phyloP scores from a whole-genome alignment of 2,888 invertebrate species.

The Sarcophaga caerulescens region DNA sequence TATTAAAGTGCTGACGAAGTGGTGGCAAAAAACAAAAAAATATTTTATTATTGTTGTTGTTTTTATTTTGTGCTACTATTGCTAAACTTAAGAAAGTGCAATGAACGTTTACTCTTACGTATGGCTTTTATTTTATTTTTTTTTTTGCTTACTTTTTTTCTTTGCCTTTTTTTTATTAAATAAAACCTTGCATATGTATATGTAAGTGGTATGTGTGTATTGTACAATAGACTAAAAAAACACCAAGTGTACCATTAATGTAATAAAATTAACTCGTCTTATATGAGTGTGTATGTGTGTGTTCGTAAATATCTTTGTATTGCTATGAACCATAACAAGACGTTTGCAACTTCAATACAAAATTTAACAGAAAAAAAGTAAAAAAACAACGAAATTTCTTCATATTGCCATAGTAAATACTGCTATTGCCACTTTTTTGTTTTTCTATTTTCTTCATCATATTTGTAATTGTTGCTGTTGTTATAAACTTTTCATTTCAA shows the following conservation, averaged over 20 bases:
- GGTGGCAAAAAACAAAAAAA: too few species aligned
- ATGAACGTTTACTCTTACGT: slow-evolving; percentile 67
- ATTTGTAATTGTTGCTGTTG: slow-evolving; percentile 1
- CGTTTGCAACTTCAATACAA: slow-evolving; percentile 25
- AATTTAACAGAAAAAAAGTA: not conserved
- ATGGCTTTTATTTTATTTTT: slow-evolving; percentile 16
- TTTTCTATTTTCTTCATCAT: not conserved
- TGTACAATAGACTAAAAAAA: too few species aligned
- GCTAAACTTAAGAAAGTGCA: slow-evolving; percentile 66
- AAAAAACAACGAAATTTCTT: too few species aligned
- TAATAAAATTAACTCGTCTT: too few species aligned
- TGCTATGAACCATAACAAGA: slow-evolving; percentile 56
- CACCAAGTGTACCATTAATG: too few species aligned
- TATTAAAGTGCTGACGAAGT: too few species aligned
- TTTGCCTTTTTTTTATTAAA: slow-evolving; percentile 36
- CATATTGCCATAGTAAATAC: too few species aligned
- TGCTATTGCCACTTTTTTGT: too few species aligned
- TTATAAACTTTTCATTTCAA: slow-evolving; percentile 57
- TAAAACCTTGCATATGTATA: slow-evolving; percentile 3
- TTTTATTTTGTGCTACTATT: slow-evolving; percentile 7
- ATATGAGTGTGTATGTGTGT: too few species aligned
- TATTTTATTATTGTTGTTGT: not conserved
- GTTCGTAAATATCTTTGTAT: too few species aligned
- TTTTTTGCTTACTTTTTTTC: slow-evolving; percentile 24
- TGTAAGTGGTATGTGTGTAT: too few species aligned